phyloP scores from a whole-genome alignment of 2,113 vertebrate genomes.

The Melanocharis versteri region DNA sequence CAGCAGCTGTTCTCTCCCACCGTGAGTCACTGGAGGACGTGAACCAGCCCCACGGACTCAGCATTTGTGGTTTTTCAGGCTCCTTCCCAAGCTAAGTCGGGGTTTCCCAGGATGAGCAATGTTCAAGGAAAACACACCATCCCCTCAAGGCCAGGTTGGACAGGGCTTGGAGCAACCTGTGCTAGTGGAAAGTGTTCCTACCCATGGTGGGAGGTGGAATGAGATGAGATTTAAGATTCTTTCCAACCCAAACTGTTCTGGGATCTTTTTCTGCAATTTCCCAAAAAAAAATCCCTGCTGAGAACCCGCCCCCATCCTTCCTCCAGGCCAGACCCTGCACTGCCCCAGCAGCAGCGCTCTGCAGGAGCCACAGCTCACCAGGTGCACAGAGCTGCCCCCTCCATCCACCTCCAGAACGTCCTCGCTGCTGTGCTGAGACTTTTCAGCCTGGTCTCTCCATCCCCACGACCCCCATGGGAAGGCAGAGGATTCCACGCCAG shows the following conservation, averaged over 20 bases:
- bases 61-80: neutral
- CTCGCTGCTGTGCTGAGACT: neutral
- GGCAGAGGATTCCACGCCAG: neutral
- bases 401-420: neutral
- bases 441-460: neutral
- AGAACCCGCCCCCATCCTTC: rapidly evolving
- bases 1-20: neutral
- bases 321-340: rapidly evolving
- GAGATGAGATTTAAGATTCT: neutral
- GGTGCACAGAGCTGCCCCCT: rapidly evolving
- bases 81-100: neutral
- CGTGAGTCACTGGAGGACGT: rapidly evolving
- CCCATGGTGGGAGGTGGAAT: neutral
- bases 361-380: rapidly evolving
- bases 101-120: neutral
- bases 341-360: rapidly evolving
- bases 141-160: neutral
- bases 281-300: neutral
- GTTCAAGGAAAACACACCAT: neutral
- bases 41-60: rapidly evolving
- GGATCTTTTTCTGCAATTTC: neutral
- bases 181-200: neutral
- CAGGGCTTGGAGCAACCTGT: neutral
- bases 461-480: neutral
- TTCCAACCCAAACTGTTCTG: neutral